These are phyloP conservation scores for Rhadina sibilatrix DNA, from an alignment of 2,113 vertebrate genomes.

Conservation along the genomic window DNA sequence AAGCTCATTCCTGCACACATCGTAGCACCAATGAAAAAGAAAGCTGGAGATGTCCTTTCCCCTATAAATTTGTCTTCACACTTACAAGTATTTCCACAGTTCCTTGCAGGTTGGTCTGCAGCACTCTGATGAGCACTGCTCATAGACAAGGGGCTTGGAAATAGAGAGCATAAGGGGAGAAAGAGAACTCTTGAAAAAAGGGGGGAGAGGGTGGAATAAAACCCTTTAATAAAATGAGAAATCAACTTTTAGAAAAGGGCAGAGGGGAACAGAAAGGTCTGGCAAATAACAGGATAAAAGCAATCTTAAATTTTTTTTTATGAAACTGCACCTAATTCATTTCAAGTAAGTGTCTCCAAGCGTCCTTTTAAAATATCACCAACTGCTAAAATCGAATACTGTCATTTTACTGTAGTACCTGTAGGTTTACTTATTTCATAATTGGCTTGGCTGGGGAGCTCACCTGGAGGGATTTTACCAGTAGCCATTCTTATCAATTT, in stretches of 20 bases:
- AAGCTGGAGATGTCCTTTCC: not conserved
- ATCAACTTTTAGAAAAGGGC: conserved; percentile 65
- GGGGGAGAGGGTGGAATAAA: not conserved
- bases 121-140: not conserved
- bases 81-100: not conserved
- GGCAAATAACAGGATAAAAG: conserved; percentile 69
- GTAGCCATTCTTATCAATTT: conserved; percentile 58
- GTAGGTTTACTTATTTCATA: conserved; percentile 67
- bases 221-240: conserved; percentile 68
- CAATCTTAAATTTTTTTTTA: conserved; percentile 57
- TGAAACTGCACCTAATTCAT: conserved; percentile 64
- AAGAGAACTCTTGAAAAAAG: not conserved
- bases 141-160: conserved; percentile 39
- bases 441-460: conserved; percentile 66
- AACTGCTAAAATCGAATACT: conserved; percentile 54
- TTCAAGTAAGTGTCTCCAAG: conserved; percentile 64
- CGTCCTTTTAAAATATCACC: conserved; percentile 70
- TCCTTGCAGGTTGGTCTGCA: not conserved
- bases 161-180: conserved; percentile 1
- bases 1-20: not conserved
- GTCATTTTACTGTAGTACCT: conserved; percentile 58
- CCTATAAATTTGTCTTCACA: not conserved
- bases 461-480: conserved; percentile 57
- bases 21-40: not conserved
- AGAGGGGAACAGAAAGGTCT: conserved; percentile 64